phyloP scores from a whole-genome alignment of 2,113 vertebrate genomes.

The Oryctolagus cuniculus region DNA sequence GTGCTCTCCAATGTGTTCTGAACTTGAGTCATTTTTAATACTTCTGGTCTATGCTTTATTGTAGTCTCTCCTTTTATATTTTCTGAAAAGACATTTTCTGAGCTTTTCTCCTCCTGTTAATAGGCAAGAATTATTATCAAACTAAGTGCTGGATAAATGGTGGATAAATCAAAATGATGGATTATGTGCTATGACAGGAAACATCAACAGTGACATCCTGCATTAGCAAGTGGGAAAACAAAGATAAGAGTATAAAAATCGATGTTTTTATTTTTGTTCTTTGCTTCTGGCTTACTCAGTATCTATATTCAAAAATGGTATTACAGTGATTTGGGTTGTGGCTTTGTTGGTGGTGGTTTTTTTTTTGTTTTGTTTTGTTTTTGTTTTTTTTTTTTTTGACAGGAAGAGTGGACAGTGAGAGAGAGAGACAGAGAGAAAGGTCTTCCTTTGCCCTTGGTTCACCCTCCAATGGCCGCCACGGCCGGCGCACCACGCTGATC shows the following conservation, averaged over 20 bases:
- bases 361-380: too few species aligned
- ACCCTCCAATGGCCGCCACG: too few species aligned
- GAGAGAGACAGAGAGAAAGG: too few species aligned
- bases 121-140: conserved; percentile 62
- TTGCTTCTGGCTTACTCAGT: neutral
- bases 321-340: neutral
- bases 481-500: too few species aligned
- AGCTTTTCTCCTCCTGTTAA: conserved; percentile 71
- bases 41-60: neutral
- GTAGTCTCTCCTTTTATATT: conserved; percentile 55
- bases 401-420: too few species aligned
- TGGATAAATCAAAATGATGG: neutral
- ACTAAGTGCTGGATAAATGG: neutral
- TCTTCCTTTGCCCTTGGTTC: too few species aligned
- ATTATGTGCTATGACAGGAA: neutral
- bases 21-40: conserved; percentile 69
- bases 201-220: neutral
- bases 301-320: neutral
- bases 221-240: neutral
- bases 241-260: neutral
- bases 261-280: neutral
- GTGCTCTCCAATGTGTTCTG: conserved; percentile 57
- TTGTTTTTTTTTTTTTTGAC: too few species aligned
- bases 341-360: too few species aligned
- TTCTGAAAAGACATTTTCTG: conserved; percentile 75